These are phyloP conservation scores for Lepidurus packardi DNA, from an alignment of 1,140 invertebrate species.

Conservation along the genomic window DNA sequence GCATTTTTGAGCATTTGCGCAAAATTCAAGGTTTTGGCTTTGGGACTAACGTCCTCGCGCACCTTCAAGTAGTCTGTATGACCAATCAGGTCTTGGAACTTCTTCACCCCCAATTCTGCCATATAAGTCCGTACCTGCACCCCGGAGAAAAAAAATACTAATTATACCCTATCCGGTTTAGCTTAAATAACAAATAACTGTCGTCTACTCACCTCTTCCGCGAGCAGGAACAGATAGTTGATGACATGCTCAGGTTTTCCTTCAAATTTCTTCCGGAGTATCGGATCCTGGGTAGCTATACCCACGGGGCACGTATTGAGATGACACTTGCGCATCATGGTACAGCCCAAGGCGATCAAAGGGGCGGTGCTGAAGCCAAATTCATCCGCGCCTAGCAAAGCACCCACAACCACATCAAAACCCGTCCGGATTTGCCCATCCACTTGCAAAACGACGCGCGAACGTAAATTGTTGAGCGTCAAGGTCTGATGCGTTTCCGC, in stretches of 20 bases:
- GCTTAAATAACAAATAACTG: no score
- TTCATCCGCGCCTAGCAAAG: slow-evolving; percentile 89
- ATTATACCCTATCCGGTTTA: no score
- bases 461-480: slow-evolving; percentile 90
- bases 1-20: slow-evolving; percentile 82
- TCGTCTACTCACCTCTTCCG: slow-evolving; percentile 96
- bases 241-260: slow-evolving; percentile 96
- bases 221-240: slow-evolving; percentile 95
- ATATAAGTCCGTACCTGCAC: slow-evolving; percentile 71
- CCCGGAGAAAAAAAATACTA: no score
- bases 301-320: slow-evolving; percentile 98
- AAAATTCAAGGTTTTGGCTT: slow-evolving; percentile 81
- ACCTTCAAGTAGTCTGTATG: slow-evolving; percentile 81
- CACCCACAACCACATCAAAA: slow-evolving; percentile 94
- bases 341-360: slow-evolving; percentile 93
- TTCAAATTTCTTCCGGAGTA: slow-evolving; percentile 89
- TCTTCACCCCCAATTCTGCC: slow-evolving; percentile 81
- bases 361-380: slow-evolving; percentile 99
- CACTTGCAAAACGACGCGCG: slow-evolving; percentile 88
- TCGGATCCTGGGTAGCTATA: slow-evolving; percentile 95
- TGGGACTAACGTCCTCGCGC: slow-evolving; percentile 55
- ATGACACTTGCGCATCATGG: slow-evolving; percentile 99
- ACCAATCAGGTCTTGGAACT: slow-evolving; percentile 89
- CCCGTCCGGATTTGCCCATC: slow-evolving; percentile 90
- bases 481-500: slow-evolving; percentile 94